These are phyloP conservation scores for Drosophila meridionalis DNA, from an alignment of 2,888 invertebrate genomes.

Conservation along the genomic window DNA sequence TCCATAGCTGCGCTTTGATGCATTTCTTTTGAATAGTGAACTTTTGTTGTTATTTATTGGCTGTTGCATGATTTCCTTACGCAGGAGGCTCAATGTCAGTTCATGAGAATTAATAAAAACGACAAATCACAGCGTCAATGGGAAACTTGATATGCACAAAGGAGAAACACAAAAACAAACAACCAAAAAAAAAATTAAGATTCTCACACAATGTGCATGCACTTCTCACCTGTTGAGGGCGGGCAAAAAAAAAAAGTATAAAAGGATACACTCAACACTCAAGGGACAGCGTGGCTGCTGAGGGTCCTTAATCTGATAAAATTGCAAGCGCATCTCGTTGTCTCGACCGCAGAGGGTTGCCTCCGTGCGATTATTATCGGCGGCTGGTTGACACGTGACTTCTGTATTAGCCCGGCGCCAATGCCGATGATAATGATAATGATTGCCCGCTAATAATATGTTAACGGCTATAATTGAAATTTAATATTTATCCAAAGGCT, in stretches of 20 bases:
- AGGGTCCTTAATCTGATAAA: conserved; percentile 73
- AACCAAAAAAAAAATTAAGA: conserved; percentile 12
- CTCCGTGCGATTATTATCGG: conserved; percentile 64
- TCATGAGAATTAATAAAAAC: conserved; percentile 74
- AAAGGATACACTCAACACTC: conserved; percentile 39
- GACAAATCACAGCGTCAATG: conserved; percentile 76
- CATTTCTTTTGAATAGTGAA: conserved; percentile 16
- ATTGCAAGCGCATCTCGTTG: conserved; percentile 69
- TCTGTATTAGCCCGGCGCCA: conserved; percentile 51
- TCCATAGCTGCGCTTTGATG: conserved; percentile 4
- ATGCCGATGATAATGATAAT: conserved; percentile 54
- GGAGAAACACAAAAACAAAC: conserved; percentile 40
- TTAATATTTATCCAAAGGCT: conserved; percentile 84
- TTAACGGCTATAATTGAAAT: conserved; percentile 84
- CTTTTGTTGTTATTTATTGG: conserved; percentile 11
- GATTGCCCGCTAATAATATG: conserved; percentile 74
- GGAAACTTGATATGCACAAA: conserved; percentile 71
- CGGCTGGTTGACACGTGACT: conserved; percentile 73
- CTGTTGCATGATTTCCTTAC: conserved; percentile 19
- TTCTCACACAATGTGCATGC: conserved; percentile 72
- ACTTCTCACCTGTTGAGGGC: conserved; percentile 75
- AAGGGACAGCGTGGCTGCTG: conserved; percentile 43
- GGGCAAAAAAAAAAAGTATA: conserved; percentile 10
- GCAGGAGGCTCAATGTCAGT: conserved; percentile 55
- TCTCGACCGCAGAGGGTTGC: conserved; percentile 60